These are phyloP conservation scores for Engystomops pustulosus DNA, from an alignment of 2,113 vertebrate species.

Conservation along the genomic window DNA sequence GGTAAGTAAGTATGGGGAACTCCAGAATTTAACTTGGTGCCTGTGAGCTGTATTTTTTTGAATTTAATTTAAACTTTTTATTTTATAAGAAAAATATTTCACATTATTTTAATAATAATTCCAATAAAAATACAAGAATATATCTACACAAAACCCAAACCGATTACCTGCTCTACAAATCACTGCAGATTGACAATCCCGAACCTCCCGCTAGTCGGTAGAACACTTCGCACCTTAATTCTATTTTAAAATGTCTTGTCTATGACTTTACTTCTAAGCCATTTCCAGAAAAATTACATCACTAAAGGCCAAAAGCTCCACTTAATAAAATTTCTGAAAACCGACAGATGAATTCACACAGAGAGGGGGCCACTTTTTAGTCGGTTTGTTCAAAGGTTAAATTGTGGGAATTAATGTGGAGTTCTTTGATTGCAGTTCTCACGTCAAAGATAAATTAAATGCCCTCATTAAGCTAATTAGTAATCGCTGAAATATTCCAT, in stretches of 20 bases:
- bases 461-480: constrained; percentile 49
- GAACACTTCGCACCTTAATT: not conserved
- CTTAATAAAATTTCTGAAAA: constrained; percentile 6
- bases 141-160: too few relatives aligned
- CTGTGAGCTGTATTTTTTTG: too few relatives aligned
- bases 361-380: constrained; percentile 10
- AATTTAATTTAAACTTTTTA: too few relatives aligned
- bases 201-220: not conserved
- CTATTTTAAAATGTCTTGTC: not conserved
- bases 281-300: not conserved
- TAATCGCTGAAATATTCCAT: constrained; percentile 27
- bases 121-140: too few relatives aligned
- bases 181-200: not conserved
- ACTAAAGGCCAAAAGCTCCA: not conserved
- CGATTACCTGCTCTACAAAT: not conserved
- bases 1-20: too few relatives aligned
- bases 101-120: too few relatives aligned
- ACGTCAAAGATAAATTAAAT: constrained; percentile 47
- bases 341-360: not conserved
- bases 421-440: constrained; percentile 45
- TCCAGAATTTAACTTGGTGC: too few relatives aligned
- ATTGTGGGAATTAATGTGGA: constrained; percentile 32
- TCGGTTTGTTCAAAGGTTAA: constrained; percentile 9
- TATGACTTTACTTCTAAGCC: not conserved
- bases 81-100: too few relatives aligned